Percentiles rank a stretch among this genome's conserved stretches.
Conservation (phyloP, 1,140 invertebrate genomes). For the Heliconius melpomene region DNA sequence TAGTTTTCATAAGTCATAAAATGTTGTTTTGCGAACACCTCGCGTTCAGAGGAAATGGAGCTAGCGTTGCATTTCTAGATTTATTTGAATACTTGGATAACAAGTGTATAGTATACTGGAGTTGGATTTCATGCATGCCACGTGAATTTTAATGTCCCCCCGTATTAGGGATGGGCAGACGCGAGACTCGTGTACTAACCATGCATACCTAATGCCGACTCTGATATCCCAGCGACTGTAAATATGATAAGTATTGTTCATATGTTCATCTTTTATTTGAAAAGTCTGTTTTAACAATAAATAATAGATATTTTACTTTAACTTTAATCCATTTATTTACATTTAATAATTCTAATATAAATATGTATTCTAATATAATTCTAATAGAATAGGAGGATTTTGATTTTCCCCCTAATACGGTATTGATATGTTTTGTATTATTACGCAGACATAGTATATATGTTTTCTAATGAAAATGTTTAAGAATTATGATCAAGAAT, state of each 20-base stretch:
- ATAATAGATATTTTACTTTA: too few species aligned
- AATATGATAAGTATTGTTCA: background rate
- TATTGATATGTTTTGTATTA: too few species aligned
- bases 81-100: slow-evolving; percentile 37
- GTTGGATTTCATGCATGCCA: slow-evolving; percentile 38
- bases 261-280: background rate
- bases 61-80: slow-evolving; percentile 28
- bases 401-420: too few species aligned
- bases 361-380: too few species aligned
- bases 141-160: slow-evolving; percentile 39
- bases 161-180: slow-evolving; percentile 25
- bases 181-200: slow-evolving; percentile 19
- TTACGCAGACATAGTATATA: too few species aligned
- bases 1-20: slow-evolving; percentile 21
- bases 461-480: too few species aligned
- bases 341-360: too few species aligned
- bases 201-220: slow-evolving; percentile 5
- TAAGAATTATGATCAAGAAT: too few species aligned
- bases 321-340: too few species aligned
- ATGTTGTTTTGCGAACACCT: slow-evolving; percentile 5
- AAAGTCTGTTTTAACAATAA: background rate
- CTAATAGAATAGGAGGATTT: too few species aligned
- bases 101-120: slow-evolving; percentile 33
- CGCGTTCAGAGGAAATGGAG: slow-evolving; percentile 25
- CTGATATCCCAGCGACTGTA: background rate